A percentile compares a stretch with the other conserved stretches of the same genome.
Evolutionary conservation across 1,140 invertebrate genomes (phyloP).

Genomic region (Drosophila aff.): DNA sequence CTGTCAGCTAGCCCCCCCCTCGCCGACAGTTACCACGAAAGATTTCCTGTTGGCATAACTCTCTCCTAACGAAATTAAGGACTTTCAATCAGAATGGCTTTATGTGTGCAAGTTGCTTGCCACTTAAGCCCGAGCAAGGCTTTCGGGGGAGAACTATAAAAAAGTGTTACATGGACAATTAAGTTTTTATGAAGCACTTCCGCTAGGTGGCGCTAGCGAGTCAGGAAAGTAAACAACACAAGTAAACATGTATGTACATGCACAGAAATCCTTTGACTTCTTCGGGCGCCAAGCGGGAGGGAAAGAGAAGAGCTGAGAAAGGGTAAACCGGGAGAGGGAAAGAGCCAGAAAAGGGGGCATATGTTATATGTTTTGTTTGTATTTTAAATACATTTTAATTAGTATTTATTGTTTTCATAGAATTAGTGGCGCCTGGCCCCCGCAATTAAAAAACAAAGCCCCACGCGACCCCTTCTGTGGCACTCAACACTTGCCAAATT

Average conservation of each 20-base stretch:
- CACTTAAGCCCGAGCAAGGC: constrained; percentile 39
- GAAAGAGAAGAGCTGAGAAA: background rate
- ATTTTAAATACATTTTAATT: constrained; percentile 82
- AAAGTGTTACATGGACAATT: constrained; percentile 80
- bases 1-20: background rate
- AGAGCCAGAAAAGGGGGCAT: background rate
- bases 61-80: constrained; percentile 42
- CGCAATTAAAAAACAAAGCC: constrained; percentile 8
- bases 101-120: constrained; percentile 31
- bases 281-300: constrained; percentile 36
- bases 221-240: constrained; percentile 58
- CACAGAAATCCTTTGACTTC: constrained; percentile 5
- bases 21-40: constrained; percentile 6
- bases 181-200: constrained; percentile 82
- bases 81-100: constrained; percentile 53
- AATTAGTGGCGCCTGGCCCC: constrained; percentile 21
- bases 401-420: constrained; percentile 77
- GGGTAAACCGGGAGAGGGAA: background rate
- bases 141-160: constrained; percentile 42
- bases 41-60: constrained; percentile 21
- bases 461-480: constrained; percentile 5
- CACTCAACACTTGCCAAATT: constrained; percentile 78
- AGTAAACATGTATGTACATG: background rate
- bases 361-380: constrained; percentile 46
- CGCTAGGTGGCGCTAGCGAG: constrained; percentile 72